phyloP scores from a whole-genome alignment of 2,113 vertebrate species.

The Hippopotamus amphibius region DNA sequence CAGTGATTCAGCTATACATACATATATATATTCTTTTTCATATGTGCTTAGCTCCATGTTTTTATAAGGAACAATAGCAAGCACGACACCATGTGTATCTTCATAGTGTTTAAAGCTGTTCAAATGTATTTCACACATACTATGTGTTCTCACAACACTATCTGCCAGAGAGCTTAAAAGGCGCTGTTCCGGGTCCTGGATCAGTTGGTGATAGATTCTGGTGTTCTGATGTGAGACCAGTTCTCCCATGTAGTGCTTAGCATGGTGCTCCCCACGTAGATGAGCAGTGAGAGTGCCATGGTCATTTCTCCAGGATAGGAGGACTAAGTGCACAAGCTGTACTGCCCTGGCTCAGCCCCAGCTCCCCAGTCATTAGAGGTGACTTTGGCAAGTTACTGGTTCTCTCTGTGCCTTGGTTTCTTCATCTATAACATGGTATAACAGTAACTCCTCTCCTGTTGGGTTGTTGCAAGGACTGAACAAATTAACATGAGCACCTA shows the following conservation, averaged over 20 bases:
- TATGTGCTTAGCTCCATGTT: background rate
- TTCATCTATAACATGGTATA: background rate
- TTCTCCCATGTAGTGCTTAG: background rate
- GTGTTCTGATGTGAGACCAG: background rate
- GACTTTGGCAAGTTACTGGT: background rate
- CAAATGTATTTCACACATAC: background rate
- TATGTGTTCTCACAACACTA: background rate
- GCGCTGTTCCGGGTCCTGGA: background rate
- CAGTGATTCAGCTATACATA: background rate
- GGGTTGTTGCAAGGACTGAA: background rate
- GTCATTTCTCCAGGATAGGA: background rate
- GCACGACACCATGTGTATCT: background rate
- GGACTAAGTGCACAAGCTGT: background rate
- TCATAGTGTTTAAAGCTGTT: background rate
- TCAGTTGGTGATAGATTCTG: background rate
- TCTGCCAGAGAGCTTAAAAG: background rate
- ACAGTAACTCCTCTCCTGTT: background rate
- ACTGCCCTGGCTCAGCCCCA: background rate
- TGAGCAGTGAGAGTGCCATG: fast-evolving
- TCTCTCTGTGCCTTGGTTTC: background rate
- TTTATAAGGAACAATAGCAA: slow-evolving; percentile 25
- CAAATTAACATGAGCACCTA: background rate
- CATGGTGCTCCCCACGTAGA: background rate
- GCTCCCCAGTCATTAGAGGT: background rate
- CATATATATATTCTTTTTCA: background rate